Evolutionary conservation across 2,888 invertebrate genomes (phyloP), one percentile per base, ranked within the genome.

Genomic region (Acanthacorydalis orientalis): DNA sequence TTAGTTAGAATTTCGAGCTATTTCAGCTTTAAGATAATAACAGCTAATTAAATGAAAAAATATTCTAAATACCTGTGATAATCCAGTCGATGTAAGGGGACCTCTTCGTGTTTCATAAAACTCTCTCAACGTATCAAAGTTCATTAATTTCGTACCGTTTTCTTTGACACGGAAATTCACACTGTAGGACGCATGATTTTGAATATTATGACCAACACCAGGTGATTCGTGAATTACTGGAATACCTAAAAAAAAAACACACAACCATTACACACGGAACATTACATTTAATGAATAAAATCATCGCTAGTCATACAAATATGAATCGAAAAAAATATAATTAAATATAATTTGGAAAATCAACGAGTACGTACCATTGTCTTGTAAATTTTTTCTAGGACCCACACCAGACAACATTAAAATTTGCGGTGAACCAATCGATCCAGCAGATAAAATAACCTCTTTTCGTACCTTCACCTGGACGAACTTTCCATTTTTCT

Each of bases 181-280:
- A 37, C 49, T 49, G 7, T 44, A 49, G 14, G 51, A 51, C n/a
- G 50, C 49, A 34, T 54, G 54, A 38, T 54, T 53, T 9, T 51
- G 48, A 23, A 54, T 38, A 51, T 64, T 64, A 43, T 58, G 52
- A 10, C 67, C 67, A 4, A 67, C 54, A 7, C 53, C 64, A 1
- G 63, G 64, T 15, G 64, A 53, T 53, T 67, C 59, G 2, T 56
- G 54, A 11, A 65, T 51, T 12, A 65, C 58, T 6, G 59, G 59
- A 10, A 57, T 56, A 1, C 52, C 53, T 49, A 23, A 45, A 47
- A 49, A n/a, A 33, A n/a, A n/a, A n/a, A n/a, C n/a, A n/a, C n/a
- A n/a, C n/a, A n/a, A n/a, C n/a, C n/a, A n/a, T n/a, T n/a, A n/a
- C n/a, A n/a, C n/a, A n/a, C n/a, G n/a, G n/a, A n/a, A n/a, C n/a